These are phyloP conservation scores for Hucho hucho DNA, from an alignment of 2,113 vertebrate species.

Conservation along the genomic window DNA sequence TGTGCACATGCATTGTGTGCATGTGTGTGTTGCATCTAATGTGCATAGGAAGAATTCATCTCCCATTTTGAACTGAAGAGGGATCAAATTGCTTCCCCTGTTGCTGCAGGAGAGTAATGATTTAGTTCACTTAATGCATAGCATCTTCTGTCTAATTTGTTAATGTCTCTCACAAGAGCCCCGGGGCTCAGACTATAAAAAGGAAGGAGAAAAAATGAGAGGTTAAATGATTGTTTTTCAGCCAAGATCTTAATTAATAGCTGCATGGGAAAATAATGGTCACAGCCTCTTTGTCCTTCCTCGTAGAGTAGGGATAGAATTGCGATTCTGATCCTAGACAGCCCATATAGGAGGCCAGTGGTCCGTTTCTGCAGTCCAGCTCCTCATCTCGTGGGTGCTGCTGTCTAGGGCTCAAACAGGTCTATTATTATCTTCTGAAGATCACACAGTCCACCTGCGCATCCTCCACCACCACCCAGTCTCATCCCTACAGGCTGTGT, in stretches of 20 bases:
- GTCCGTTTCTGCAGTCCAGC: constrained; percentile 10
- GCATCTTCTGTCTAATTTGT: constrained; percentile 59
- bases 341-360: constrained; percentile 20
- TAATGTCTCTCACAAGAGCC: constrained; percentile 47
- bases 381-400: constrained; percentile 59
- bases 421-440: constrained; percentile 75
- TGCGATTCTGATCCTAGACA: constrained; percentile 41
- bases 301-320: constrained; percentile 47
- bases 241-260: constrained; percentile 62
- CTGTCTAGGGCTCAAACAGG: constrained; percentile 69
- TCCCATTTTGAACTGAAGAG: constrained; percentile 34
- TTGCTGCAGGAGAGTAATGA: constrained; percentile 37
- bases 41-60: constrained; percentile 25
- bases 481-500: constrained; percentile 56
- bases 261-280: constrained; percentile 47
- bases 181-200: constrained; percentile 46
- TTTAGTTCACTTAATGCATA: constrained; percentile 44
- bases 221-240: constrained; percentile 52
- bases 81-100: constrained; percentile 6
- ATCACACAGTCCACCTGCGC: constrained; percentile 61
- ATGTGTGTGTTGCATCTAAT: constrained; percentile 7
- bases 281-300: constrained; percentile 43
- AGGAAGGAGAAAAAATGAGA: constrained; percentile 37
- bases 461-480: constrained; percentile 52
- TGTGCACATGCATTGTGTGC: neutral